Evolutionary conservation across 2,888 invertebrate genomes (phyloP), one percentile per base, ranked within the genome.

Genomic region (Micoletzkya japonica): DNA sequence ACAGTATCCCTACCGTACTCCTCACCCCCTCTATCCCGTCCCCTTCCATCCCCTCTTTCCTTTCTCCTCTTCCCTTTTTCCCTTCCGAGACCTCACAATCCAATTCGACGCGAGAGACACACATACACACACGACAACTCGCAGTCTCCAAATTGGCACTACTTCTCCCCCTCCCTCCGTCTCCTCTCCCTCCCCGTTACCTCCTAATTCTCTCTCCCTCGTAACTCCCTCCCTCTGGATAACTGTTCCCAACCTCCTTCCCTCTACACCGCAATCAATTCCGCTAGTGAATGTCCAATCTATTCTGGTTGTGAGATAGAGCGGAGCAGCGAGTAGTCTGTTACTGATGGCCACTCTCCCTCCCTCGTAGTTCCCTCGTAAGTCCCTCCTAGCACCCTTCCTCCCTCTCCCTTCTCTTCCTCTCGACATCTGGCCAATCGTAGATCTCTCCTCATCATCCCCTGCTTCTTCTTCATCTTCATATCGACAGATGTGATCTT

Each of bases 401-500:
- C 34, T 36, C 28, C 34, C 20, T 24, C 57, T 57, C 24, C 57
- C 34, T 32, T 56, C 32, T 17, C 17, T 1, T 32, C 28, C 36
- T 34, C 57, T 7, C 34, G n/a, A n/a, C n/a, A n/a, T n/a, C n/a
- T n/a, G n/a, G 36, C 34, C 57, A 28, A n/a, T 34, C n/a, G 34
- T n/a, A 34, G 56, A 20, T 36, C 34, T 58, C 24, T 10, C 39
- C 17, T 39, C 39, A 52, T 52, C 6, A 14, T 60, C n/a, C n/a
- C 14, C 49, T 17, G 14, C n/a, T 64, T 52, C 24, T 26, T 26
- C 50, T 34, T 50, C 32, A 17, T 32, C 54, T 28, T 39, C 28
- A 49, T 54, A 17, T 66, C 36, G 37, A 56, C 56, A 66, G 66
- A 37, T 56, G 60, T 60, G 60, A 60, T 39, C 60, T 26, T 39